Evolutionary conservation across 2,888 invertebrate species (phyloP).

Genomic region (Macaria liturata): DNA sequence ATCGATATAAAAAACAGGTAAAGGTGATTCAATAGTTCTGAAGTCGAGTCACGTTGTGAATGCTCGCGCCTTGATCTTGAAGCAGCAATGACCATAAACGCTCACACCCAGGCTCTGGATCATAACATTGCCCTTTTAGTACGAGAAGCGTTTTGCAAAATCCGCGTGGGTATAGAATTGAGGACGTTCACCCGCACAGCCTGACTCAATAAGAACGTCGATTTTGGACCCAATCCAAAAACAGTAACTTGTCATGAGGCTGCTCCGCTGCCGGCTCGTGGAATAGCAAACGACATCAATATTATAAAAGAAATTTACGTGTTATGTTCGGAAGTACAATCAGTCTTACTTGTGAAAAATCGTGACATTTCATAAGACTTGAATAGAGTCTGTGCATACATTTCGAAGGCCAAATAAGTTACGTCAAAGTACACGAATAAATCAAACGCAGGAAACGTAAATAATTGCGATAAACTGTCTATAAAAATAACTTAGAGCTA

Average conservation of each 20-base stretch:
- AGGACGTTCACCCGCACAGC: conserved; percentile 67
- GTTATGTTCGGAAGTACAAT: conserved; percentile 8
- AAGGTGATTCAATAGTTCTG: conserved; percentile 36
- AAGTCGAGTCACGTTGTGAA: conserved; percentile 40
- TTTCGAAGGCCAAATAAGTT: conserved; percentile 23
- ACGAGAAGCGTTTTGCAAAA: conserved; percentile 44
- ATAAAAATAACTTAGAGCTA: conserved; percentile 16
- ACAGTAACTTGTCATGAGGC: conserved; percentile 47
- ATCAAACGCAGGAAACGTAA: conserved; percentile 32
- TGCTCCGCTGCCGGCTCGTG: conserved; percentile 21
- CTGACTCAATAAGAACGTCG: conserved; percentile 56
- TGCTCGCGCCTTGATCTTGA: conserved; percentile 48
- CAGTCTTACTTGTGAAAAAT: conserved; percentile 4
- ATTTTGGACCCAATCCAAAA: conserved; percentile 69
- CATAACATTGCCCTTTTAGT: conserved; percentile 45
- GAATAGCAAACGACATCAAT: conserved; percentile 21
- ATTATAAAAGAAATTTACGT: conserved; percentile 15
- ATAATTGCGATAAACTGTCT: conserved; percentile 27
- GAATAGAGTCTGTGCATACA: conserved; percentile 9
- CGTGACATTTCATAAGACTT: background rate
- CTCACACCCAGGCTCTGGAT: conserved; percentile 36
- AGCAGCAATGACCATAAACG: conserved; percentile 54
- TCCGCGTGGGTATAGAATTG: conserved; percentile 58
- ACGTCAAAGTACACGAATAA: conserved; percentile 23
- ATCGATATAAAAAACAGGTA: conserved; percentile 21